Evolutionary conservation across 1,140 invertebrate genomes (phyloP), one percentile per base, ranked within the genome.

Genomic region (Heliothis subflexa): DNA sequence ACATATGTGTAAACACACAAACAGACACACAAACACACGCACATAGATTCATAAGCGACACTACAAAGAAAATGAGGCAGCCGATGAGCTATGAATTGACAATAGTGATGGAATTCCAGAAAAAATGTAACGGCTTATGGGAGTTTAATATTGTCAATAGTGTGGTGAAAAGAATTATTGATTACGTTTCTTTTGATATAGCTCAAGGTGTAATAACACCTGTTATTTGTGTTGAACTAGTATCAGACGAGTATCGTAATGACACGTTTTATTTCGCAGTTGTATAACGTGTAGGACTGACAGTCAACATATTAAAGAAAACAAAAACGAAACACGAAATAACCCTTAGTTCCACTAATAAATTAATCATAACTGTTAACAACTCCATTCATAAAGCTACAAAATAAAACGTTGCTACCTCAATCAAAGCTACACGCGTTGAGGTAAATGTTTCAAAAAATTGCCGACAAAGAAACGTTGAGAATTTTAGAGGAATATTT

Each of bases 1-100:
- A 45, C 62, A 66, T 66, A 12, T 49, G 25, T 62, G 9, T 28
- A 62, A 3, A 62, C 9, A 62, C 33, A 62, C 14, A 62, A 10
- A 25, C 47, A 52, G 5, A 68, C 18, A 68, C 2, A 52, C 45
- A 10, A 14, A 66, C 16, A 49, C 4, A 62, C 13, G 21, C 13
- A 59, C 28, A 28, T 14, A 33, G 5, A 49, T 12, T 5, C 2
- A 66, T 18, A 21, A 11, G 13, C 13, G 50, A 9, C 7, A 12
- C 16, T 68, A 68, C 45, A 28, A 49, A 68, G 64, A 68, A 68
- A 21, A 18, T 21, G 21, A 25, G 2, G 13, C 47, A 49, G 0
- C 18, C 18, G 57, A 75, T 75, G 59, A 64, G 45, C 21, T 75
- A 75, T 75, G 73, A 75, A 75, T 75, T 14, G 71, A 57, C 12